Evolutionary conservation across 2,888 invertebrate species (phyloP).

Genomic region (Nasonia oneida): DNA sequence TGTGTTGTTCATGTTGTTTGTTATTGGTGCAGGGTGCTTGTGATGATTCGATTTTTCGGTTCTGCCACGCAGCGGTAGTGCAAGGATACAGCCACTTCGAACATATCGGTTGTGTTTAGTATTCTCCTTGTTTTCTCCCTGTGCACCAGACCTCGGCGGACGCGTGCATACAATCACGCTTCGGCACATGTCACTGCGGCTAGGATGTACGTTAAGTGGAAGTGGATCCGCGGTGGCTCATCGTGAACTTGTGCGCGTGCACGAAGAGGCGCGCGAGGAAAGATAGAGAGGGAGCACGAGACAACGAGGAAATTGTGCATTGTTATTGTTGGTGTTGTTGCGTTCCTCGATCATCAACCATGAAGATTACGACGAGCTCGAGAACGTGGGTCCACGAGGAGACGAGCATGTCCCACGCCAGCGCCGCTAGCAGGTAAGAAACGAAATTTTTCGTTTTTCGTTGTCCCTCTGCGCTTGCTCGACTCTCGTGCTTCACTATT

Average conservation of each 20-base stretch:
- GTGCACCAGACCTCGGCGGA: neutral
- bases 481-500: neutral
- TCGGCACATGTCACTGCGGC: slow-evolving; percentile 42
- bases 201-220: slow-evolving; percentile 57
- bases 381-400: neutral
- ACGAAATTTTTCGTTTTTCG: neutral
- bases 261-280: neutral
- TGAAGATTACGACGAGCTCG: slow-evolving; percentile 20
- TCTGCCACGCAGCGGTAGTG: neutral
- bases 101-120: slow-evolving; percentile 9
- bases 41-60: slow-evolving; percentile 18
- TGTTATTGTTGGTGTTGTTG: neutral
- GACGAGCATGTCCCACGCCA: neutral
- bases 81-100: neutral
- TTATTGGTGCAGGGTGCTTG: neutral
- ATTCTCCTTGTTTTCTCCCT: neutral
- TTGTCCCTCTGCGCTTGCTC: neutral
- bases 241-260: slow-evolving; percentile 47
- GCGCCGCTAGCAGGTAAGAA: slow-evolving; percentile 31
- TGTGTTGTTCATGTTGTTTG: slow-evolving; percentile 6
- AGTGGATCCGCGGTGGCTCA: slow-evolving; percentile 30
- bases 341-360: neutral
- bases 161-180: neutral
- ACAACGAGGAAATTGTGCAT: slow-evolving; percentile 3
- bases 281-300: neutral